phyloP scores from a whole-genome alignment of 2,888 invertebrate species.

The Pristionchus japonicus region DNA sequence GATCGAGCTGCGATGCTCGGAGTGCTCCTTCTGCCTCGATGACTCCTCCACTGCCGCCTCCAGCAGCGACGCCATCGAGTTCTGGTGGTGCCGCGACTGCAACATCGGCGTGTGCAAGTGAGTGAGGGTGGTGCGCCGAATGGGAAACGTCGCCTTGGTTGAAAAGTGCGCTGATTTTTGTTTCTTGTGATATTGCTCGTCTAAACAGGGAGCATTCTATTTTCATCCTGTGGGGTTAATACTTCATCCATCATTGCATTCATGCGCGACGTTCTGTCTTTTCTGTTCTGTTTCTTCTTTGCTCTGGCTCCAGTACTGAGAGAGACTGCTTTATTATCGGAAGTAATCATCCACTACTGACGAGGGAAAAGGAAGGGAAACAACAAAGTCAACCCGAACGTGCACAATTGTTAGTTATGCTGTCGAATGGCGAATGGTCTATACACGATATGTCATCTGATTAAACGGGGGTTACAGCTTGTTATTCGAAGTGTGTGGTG shows the following conservation, averaged over 20 bases:
- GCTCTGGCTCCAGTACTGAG: background rate
- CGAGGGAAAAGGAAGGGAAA: background rate
- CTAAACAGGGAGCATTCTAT: no score
- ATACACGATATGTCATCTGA: constrained; percentile 5
- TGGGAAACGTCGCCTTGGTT: background rate
- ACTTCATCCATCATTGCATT: background rate
- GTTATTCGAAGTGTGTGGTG: background rate
- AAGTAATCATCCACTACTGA: constrained; percentile 29
- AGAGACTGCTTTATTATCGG: constrained; percentile 41
- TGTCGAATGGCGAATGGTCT: background rate
- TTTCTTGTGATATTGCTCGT: no score
- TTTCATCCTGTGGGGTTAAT: background rate
- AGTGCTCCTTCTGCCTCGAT: constrained; percentile 32
- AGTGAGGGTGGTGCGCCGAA: constrained; percentile 23
- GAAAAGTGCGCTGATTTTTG: constrained; percentile 42
- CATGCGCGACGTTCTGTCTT: background rate
- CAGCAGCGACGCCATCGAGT: constrained; percentile 52
- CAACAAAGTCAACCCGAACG: no score
- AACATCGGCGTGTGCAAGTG: constrained; percentile 63
- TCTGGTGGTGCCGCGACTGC: constrained; percentile 68
- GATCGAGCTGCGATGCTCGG: constrained; percentile 32
- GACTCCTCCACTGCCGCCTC: constrained; percentile 48
- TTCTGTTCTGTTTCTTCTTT: background rate
- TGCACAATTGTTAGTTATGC: constrained; percentile 8
- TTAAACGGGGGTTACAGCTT: background rate